Evolutionary conservation across 2,797 vertebrate genomes (phyloP).

Genomic region (Eulemur coronatus): DNA sequence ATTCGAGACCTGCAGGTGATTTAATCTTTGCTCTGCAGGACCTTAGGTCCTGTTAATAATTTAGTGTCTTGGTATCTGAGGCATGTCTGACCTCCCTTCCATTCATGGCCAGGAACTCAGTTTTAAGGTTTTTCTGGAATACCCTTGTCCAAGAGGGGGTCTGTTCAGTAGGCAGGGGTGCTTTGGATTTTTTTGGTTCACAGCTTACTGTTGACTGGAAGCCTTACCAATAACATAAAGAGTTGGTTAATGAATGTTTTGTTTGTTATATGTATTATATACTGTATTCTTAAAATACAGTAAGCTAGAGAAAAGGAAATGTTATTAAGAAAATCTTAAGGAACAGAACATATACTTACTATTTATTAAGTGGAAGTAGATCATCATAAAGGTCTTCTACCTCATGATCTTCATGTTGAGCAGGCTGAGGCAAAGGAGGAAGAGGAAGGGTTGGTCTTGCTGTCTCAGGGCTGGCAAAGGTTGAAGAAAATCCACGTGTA

Average conservation of each 20-base stretch:
- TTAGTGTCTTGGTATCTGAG: not conserved
- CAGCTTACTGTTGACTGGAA: not conserved
- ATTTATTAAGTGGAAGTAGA: not conserved
- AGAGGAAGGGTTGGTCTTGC: not conserved
- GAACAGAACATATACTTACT: not conserved
- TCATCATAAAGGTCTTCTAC: not conserved
- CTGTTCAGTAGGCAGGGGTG: not conserved
- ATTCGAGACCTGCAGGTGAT: not conserved
- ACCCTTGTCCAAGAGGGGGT: not conserved
- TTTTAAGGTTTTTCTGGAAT: not conserved
- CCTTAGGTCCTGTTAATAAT: not conserved
- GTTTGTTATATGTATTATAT: not conserved
- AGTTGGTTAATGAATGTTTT: not conserved
- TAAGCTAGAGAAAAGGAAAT: not conserved
- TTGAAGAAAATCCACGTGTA: not conserved
- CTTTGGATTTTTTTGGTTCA: not conserved
- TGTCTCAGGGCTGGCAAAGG: not conserved
- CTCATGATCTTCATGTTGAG: not conserved
- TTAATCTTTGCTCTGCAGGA: not conserved
- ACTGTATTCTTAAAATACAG: not conserved
- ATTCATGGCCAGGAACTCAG: not conserved
- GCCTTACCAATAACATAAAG: not conserved
- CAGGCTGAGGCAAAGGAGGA: not conserved
- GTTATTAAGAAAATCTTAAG: not conserved
- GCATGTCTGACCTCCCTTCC: not conserved